These are phyloP conservation scores for Drosophila sechellia DNA, from an alignment of 1,140 invertebrate species.

Conservation along the genomic window DNA sequence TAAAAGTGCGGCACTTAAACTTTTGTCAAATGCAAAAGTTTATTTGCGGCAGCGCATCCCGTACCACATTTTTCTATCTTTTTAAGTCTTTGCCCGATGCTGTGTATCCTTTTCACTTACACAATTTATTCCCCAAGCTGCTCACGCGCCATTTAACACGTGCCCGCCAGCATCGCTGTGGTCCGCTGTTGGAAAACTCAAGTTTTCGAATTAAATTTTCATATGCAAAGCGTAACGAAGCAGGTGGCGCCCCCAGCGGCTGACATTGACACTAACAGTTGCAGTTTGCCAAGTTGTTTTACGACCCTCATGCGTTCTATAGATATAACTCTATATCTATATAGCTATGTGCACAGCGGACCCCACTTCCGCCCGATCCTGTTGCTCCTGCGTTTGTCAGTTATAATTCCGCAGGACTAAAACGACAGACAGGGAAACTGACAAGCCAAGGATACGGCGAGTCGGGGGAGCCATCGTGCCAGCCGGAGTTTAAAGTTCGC, in stretches of 20 bases:
- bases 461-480: constrained; percentile 16
- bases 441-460: constrained; percentile 11
- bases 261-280: constrained; percentile 68
- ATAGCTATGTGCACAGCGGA: no score
- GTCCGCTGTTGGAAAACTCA: constrained; percentile 22
- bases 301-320: constrained; percentile 36
- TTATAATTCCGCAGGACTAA: constrained; percentile 54
- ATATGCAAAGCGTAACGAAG: constrained; percentile 46
- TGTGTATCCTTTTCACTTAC: constrained; percentile 36
- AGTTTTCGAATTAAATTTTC: constrained; percentile 79
- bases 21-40: constrained; percentile 75
- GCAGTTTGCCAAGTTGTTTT: constrained; percentile 64
- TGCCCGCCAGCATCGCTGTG: constrained; percentile 18
- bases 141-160: constrained; percentile 68
- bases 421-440: constrained; percentile 19
- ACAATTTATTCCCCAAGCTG: constrained; percentile 59
- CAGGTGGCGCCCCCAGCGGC: constrained; percentile 62
- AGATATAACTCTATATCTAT: background rate
- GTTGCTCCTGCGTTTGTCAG: constrained; percentile 46
- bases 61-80: constrained; percentile 15
- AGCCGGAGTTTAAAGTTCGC: constrained; percentile 29
- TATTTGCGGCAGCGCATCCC: constrained; percentile 53
- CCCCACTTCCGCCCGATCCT: background rate
- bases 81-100: background rate
- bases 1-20: constrained; percentile 80